These are phyloP conservation scores for Heliconius sara DNA, from an alignment of 2,888 invertebrate genomes.

Conservation along the genomic window DNA sequence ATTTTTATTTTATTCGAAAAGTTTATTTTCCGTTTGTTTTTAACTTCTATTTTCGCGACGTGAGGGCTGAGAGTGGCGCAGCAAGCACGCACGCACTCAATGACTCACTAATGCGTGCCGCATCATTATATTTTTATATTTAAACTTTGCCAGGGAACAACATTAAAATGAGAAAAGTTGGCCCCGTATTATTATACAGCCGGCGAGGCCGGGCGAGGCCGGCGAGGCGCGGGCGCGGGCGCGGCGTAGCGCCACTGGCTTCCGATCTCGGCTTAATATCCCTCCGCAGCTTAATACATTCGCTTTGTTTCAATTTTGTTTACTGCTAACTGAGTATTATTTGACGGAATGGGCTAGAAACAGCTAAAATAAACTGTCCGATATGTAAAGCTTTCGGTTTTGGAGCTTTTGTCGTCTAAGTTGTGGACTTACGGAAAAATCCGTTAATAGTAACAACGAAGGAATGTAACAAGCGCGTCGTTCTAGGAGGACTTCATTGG, in stretches of 20 bases:
- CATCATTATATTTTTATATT: constrained; percentile 83
- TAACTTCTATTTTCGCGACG: constrained; percentile 80
- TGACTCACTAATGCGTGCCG: constrained; percentile 82
- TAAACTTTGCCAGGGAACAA: constrained; percentile 80
- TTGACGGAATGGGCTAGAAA: constrained; percentile 42
- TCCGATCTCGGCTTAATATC: constrained; percentile 60
- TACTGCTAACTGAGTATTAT: constrained; percentile 53
- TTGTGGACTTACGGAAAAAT: not conserved
- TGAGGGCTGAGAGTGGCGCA: constrained; percentile 73
- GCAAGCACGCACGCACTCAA: constrained; percentile 76
- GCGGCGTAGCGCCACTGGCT: constrained; percentile 53
- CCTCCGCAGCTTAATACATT: constrained; percentile 58
- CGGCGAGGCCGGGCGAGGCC: constrained; percentile 39
- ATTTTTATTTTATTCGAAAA: constrained; percentile 84
- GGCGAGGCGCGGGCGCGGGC: constrained; percentile 35
- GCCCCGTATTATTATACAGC: constrained; percentile 66
- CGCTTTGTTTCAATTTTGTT: constrained; percentile 58
- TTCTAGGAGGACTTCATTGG: not conserved
- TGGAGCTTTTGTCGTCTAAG: not conserved
- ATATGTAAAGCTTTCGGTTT: not conserved
- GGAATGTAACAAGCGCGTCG: not conserved
- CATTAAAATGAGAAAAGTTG: constrained; percentile 83
- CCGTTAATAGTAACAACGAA: not conserved
- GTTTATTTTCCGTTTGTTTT: constrained; percentile 83
- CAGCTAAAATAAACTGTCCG: constrained; percentile 31